A percentile compares a stretch with the other conserved stretches of the same genome.
phyloP scores from a whole-genome alignment of 1,140 invertebrate genomes.

The Hylaeus volcanicus region DNA sequence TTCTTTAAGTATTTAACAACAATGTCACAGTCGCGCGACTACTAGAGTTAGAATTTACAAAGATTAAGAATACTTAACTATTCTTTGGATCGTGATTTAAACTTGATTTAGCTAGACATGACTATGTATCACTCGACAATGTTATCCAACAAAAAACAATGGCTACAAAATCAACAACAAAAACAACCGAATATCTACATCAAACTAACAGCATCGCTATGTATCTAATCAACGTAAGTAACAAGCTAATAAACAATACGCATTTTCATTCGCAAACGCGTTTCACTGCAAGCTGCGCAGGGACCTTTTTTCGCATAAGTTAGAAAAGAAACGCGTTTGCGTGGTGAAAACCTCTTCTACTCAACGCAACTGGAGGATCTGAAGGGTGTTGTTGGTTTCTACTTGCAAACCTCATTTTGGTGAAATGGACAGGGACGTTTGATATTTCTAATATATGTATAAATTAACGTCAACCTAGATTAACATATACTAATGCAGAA shows the following conservation, averaged over 20 bases:
- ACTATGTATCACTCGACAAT: not conserved
- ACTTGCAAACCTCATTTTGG: too few relatives aligned
- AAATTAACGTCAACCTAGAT: too few relatives aligned
- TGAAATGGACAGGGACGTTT: too few relatives aligned
- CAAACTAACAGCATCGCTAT: conserved; percentile 19
- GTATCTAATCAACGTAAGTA: conserved; percentile 14
- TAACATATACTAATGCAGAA: too few relatives aligned
- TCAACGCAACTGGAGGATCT: conserved; percentile 10
- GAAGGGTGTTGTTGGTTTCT: too few relatives aligned
- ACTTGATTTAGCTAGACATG: not conserved
- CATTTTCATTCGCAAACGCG: conserved; percentile 5
- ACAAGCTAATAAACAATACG: conserved; percentile 30
- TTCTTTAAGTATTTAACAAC: not conserved
- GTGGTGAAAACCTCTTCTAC: not conserved
- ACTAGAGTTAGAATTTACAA: not conserved
- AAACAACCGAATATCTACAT: not conserved
- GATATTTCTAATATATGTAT: too few relatives aligned
- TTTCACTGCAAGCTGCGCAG: conserved; percentile 12
- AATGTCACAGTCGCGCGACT: not conserved
- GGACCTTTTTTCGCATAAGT: not conserved
- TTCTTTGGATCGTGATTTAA: conserved; percentile 6
- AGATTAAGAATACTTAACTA: not conserved
- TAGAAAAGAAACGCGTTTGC: not conserved
- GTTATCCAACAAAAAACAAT: conserved; percentile 4
- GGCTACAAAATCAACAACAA: conserved; percentile 33